phyloP scores from a whole-genome alignment of 2,888 invertebrate species.

The Schizaphis graminum region DNA sequence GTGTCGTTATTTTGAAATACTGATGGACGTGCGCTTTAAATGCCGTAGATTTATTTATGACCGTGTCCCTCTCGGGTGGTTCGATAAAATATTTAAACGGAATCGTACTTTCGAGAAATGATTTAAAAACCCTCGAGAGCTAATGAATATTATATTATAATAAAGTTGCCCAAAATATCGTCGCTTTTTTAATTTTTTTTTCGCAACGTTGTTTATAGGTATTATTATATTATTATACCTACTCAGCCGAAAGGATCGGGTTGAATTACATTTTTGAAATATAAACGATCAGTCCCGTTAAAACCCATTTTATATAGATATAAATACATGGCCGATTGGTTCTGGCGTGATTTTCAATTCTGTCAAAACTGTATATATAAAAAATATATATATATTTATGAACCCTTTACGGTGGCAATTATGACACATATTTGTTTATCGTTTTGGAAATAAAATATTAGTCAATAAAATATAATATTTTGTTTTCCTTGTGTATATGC shows the following conservation, averaged over 20 bases:
- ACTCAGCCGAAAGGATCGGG: not conserved
- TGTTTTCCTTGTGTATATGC: not conserved
- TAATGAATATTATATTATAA: constrained; percentile 47
- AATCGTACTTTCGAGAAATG: constrained; percentile 1
- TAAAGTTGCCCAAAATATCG: not conserved
- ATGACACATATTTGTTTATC: constrained; percentile 27
- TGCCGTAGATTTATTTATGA: constrained; percentile 47
- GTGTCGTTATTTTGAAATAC: constrained; percentile 10
- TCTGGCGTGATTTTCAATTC: constrained; percentile 33
- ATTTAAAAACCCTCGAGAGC: not conserved
- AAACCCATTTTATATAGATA: not conserved
- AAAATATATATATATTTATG: not conserved
- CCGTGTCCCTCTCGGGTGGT: not conserved
- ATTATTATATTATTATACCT: constrained; percentile 13
- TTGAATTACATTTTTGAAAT: constrained; percentile 44
- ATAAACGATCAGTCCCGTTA: not conserved
- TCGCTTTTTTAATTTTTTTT: not conserved
- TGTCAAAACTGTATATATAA: constrained; percentile 4
- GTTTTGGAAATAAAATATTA: not conserved
- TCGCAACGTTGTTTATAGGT: not conserved
- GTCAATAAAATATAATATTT: not conserved
- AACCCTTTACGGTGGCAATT: constrained; percentile 10
- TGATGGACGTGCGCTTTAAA: constrained; percentile 37
- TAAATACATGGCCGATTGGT: constrained; percentile 28
- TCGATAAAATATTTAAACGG: constrained; percentile 56